Evolutionary conservation across 2,797 vertebrate species (phyloP), one percentile per base, ranked within the genome.

Genomic region (Brachyrhaphis roseni): DNA sequence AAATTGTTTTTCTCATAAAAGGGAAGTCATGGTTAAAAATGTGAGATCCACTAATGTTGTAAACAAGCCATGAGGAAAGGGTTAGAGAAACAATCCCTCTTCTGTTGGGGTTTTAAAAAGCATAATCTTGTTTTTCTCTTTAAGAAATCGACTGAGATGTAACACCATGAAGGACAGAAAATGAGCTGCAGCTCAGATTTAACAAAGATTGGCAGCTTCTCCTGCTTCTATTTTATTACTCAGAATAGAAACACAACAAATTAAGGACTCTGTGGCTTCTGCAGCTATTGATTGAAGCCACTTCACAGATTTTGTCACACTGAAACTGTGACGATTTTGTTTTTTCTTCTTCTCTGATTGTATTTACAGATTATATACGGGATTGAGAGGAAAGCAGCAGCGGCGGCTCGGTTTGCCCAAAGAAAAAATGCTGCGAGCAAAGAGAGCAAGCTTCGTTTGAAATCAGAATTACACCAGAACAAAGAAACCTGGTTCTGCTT

Each of bases 401-500:
- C 49, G 72, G 46, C 79, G 82, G 41, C 79, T 81, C 86, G 80
- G 75, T 78, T 34, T 36, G 62, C 31, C 78, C 68, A 31, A 86
- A 87, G 87, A 83, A 86, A 86, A 85, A 83, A 74, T 70, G 82
- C 85, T 81, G 82, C 83, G 81, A 81, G 87, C 78, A 75, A 76
- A 79, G 78, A 82, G 68, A 83, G 78, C 75, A 51, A 78, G 53
- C 53, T 83, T 18, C 79, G 85, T 88, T 79, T 91, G 82, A 86
- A 87, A 90, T 89, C 84, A 80, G 92, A 90, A 86, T 92, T 76
- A 90, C 82, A 45, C 47, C 43, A 78, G 84, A 82, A 88, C 70
- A 89, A 88, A 91, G 80, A 85, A 88, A 85, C 84, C 82, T 82
- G 80, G 79, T 84, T 23, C 83, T 85, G 74, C 57, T 31, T 74